Evolutionary conservation across 2,888 invertebrate genomes (phyloP).

Genomic region (Netelia inedita): DNA sequence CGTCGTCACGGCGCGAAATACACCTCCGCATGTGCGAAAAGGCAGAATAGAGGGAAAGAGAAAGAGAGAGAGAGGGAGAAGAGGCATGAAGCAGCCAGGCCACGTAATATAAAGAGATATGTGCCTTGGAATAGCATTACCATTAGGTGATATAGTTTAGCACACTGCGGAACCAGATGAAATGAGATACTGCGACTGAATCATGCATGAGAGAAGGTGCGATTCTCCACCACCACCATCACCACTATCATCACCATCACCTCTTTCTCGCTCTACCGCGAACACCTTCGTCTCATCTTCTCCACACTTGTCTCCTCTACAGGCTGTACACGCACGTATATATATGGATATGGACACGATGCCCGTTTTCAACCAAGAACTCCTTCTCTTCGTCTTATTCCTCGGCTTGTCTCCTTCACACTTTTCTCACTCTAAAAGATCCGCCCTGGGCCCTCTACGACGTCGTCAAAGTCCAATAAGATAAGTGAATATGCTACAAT

Average conservation of each 20-base stretch:
- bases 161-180: conserved; percentile 82
- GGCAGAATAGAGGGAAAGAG: conserved; percentile 40
- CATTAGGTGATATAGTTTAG: conserved; percentile 85
- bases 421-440: conserved; percentile 54
- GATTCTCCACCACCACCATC: conserved; percentile 79
- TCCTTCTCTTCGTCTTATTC: conserved; percentile 65
- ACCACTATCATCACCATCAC: conserved; percentile 70
- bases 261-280: conserved; percentile 54
- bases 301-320: conserved; percentile 25
- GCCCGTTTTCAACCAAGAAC: conserved; percentile 45
- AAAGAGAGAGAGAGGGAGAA: conserved; percentile 70
- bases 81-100: conserved; percentile 78
- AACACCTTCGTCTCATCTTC: conserved; percentile 51
- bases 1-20: conserved; percentile 55
- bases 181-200: conserved; percentile 85
- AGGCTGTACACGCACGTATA: conserved; percentile 3
- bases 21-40: conserved; percentile 58
- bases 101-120: conserved; percentile 85
- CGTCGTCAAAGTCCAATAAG: conserved; percentile 75
- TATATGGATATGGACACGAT: conserved; percentile 36
- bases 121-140: conserved; percentile 84
- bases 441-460: conserved; percentile 37
- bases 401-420: conserved; percentile 42
- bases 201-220: conserved; percentile 85
- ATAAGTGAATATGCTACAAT: conserved; percentile 84